phyloP scores from a whole-genome alignment of 2,888 invertebrate genomes.

The Lagria hirta region DNA sequence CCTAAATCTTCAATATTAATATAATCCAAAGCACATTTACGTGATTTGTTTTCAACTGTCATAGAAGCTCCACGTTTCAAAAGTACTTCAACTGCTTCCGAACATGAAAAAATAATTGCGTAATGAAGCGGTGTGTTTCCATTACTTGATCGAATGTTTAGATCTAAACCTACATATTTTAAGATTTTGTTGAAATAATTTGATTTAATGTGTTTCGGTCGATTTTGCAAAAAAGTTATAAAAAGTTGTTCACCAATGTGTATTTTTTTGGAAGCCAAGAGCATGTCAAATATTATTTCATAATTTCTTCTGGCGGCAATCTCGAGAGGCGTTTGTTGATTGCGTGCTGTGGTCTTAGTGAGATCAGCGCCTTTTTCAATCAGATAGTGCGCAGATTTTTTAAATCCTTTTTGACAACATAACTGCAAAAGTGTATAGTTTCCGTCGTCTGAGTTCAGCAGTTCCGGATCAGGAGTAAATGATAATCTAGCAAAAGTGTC shows the following conservation, averaged over 20 bases:
- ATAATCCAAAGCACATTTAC: conserved; percentile 19
- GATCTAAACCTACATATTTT: conserved; percentile 14
- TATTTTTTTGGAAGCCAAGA: conserved; percentile 9
- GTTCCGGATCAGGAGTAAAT: too few relatives aligned
- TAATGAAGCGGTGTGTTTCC: conserved; percentile 24
- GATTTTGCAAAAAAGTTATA: conserved; percentile 4
- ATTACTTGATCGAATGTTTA: conserved; percentile 10
- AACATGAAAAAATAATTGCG: conserved; percentile 15
- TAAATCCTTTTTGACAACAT: conserved; percentile 11
- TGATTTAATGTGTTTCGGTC: conserved; percentile 15
- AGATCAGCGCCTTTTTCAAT: conserved; percentile 13
- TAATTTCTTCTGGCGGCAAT: conserved; percentile 18
- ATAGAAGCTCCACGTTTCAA: conserved; percentile 19
- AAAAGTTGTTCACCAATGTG: conserved; percentile 10
- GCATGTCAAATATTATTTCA: conserved; percentile 11
- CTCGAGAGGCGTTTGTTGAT: conserved; percentile 15
- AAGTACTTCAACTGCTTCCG: conserved; percentile 10
- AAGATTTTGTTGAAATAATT: conserved; percentile 17
- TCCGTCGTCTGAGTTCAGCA: conserved; percentile 15
- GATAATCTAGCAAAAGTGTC: conserved; percentile 3
- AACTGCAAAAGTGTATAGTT: conserved; percentile 18
- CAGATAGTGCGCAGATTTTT: conserved; percentile 9
- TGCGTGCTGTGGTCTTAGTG: conserved; percentile 12
- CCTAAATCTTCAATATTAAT: conserved; percentile 16
- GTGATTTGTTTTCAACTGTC: conserved; percentile 3